Percentiles rank a stretch among this genome's conserved stretches.
Conservation (phyloP, 2,797 vertebrate genomes). For the Neosilurus mollespiculum region DNA sequence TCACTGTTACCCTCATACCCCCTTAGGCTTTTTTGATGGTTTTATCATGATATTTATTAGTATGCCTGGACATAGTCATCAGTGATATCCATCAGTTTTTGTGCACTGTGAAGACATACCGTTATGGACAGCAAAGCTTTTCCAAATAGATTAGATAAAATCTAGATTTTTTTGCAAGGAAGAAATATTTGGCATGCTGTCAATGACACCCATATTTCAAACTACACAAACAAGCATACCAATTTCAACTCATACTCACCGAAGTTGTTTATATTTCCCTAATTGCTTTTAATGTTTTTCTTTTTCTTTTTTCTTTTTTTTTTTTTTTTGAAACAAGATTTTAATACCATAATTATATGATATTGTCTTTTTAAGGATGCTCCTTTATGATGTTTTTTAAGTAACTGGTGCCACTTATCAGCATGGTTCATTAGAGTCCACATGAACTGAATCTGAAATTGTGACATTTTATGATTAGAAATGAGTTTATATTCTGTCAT, state of each 20-base stretch:
- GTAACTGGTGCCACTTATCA: neutral
- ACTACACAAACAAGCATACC: conserved; percentile 2
- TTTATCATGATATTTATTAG: conserved; percentile 44
- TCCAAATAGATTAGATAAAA: conserved; percentile 36
- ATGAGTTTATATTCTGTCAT: neutral
- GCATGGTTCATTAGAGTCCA: neutral
- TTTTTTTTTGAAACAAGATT: neutral
- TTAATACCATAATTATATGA: no score
- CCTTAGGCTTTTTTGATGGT: conserved; percentile 13
- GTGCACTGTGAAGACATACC: conserved; percentile 27
- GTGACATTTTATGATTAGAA: neutral
- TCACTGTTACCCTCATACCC: conserved; percentile 10
- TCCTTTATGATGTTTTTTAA: neutral
- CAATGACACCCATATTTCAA: conserved; percentile 22
- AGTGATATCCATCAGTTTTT: conserved; percentile 40
- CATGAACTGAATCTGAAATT: neutral
- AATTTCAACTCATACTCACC: neutral
- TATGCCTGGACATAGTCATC: conserved; percentile 21
- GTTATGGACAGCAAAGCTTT: conserved; percentile 42
- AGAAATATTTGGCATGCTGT: conserved; percentile 31
- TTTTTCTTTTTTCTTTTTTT: no score
- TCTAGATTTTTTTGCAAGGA: conserved; percentile 34
- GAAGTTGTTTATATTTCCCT: neutral
- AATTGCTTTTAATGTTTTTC: no score
- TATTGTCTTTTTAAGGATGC: neutral